phyloP scores from a whole-genome alignment of 2,888 invertebrate species.

The Nephrocerus scutellatus region DNA sequence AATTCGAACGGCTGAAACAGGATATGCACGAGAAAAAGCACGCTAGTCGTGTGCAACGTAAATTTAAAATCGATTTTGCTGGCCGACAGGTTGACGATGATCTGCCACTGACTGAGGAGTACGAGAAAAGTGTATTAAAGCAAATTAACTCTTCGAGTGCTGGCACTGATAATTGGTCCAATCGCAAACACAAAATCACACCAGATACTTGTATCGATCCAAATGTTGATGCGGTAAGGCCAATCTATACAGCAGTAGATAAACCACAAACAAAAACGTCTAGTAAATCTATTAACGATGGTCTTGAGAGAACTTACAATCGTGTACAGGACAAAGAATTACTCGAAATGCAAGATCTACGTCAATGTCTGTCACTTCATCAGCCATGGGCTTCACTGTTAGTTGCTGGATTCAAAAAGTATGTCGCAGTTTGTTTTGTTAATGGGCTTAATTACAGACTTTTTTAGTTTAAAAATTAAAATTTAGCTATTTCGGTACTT shows the following conservation, averaged over 20 bases:
- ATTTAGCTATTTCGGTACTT: neutral
- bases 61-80: slow-evolving; percentile 71
- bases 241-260: slow-evolving; percentile 27
- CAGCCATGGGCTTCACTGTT: slow-evolving; percentile 94
- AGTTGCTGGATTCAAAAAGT: slow-evolving; percentile 88
- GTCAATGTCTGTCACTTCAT: slow-evolving; percentile 87
- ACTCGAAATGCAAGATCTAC: slow-evolving; percentile 77
- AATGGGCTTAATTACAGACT: neutral
- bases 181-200: slow-evolving; percentile 21
- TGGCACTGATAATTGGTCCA: slow-evolving; percentile 25
- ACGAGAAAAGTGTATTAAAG: slow-evolving; percentile 44
- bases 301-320: slow-evolving; percentile 38
- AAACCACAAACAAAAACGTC: slow-evolving; percentile 12
- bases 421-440: slow-evolving; percentile 7
- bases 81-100: slow-evolving; percentile 55
- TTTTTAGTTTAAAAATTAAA: neutral
- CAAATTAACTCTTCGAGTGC: slow-evolving; percentile 42
- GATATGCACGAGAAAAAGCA: slow-evolving; percentile 62
- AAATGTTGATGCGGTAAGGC: slow-evolving; percentile 29
- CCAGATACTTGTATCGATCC: slow-evolving; percentile 25
- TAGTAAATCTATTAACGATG: slow-evolving; percentile 21
- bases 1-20: slow-evolving; percentile 60
- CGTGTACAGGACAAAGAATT: slow-evolving; percentile 71
- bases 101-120: slow-evolving; percentile 38
- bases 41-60: slow-evolving; percentile 59